These are phyloP conservation scores for Papilio polytes DNA, from an alignment of 1,140 invertebrate genomes.

Conservation along the genomic window DNA sequence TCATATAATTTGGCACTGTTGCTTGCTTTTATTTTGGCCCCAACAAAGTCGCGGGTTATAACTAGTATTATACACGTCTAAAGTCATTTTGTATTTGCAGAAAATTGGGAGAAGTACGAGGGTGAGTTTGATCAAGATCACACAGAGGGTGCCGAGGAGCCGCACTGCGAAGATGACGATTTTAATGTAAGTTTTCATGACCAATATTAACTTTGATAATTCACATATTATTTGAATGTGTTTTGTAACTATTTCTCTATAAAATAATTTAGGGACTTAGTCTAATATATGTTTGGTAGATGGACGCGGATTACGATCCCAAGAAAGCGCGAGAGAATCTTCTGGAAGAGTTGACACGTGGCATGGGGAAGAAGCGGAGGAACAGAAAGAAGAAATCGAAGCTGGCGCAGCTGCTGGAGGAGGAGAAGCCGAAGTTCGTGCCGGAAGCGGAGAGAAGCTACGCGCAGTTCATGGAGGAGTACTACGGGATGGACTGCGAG, in stretches of 20 bases:
- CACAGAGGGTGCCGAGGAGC: slow-evolving; percentile 59
- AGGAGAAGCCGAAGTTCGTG: slow-evolving; percentile 93
- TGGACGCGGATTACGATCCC: slow-evolving; percentile 94
- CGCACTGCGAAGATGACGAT: slow-evolving; percentile 91
- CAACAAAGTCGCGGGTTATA: too few species aligned
- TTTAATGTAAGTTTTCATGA: slow-evolving; percentile 87
- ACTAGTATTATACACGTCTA: neutral
- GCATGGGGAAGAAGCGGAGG: slow-evolving; percentile 84
- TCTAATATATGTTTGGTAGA: slow-evolving; percentile 80
- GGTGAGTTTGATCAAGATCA: slow-evolving; percentile 56
- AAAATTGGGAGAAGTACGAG: slow-evolving; percentile 90
- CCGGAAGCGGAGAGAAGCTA: slow-evolving; percentile 90
- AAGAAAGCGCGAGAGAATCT: slow-evolving; percentile 78
- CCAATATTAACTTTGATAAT: neutral
- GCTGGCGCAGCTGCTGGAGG: slow-evolving; percentile 88
- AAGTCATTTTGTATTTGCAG: slow-evolving; percentile 67
- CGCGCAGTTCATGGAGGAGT: slow-evolving; percentile 96
- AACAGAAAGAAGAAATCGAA: slow-evolving; percentile 87
- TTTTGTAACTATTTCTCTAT: neutral
- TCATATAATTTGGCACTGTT: too few species aligned
- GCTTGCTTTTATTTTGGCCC: too few species aligned
- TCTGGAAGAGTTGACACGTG: slow-evolving; percentile 85
- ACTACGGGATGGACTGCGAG: slow-evolving; percentile 97
- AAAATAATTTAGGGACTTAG: too few species aligned
- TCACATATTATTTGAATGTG: slow-evolving; percentile 42